phyloP scores from a whole-genome alignment of 2,888 invertebrate species.

The Leptura quadrifasciata region DNA sequence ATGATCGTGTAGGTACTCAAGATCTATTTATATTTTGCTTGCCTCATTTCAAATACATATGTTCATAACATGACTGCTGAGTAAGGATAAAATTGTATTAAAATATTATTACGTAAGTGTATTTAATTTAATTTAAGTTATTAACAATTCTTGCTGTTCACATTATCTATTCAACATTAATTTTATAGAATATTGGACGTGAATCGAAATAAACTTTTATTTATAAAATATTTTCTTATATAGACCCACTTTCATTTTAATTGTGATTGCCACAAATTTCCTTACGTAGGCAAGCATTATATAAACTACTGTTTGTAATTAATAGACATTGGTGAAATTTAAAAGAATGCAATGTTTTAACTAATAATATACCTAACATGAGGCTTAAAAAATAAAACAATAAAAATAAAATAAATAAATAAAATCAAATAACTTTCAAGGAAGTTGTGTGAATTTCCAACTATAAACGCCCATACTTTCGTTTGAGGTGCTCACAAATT shows the following conservation, averaged over 20 bases:
- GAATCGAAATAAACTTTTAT: not conserved
- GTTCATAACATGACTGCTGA: slow-evolving; percentile 2
- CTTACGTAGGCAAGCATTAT: too few relatives aligned
- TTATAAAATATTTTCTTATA: not conserved
- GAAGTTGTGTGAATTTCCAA: too few relatives aligned
- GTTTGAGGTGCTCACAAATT: too few relatives aligned
- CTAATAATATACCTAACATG: too few relatives aligned
- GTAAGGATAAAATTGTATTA: slow-evolving; percentile 9
- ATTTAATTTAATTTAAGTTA: slow-evolving; percentile 9
- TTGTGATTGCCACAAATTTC: not conserved
- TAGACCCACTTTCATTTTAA: not conserved
- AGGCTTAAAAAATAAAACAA: too few relatives aligned
- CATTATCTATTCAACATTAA: not conserved
- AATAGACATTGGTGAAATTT: too few relatives aligned
- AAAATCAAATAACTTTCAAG: too few relatives aligned
- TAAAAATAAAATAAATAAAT: too few relatives aligned
- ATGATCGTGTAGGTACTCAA: slow-evolving; percentile 30
- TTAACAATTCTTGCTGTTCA: not conserved
- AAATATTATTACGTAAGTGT: slow-evolving; percentile 24
- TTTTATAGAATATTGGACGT: not conserved
- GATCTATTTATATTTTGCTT: slow-evolving; percentile 40
- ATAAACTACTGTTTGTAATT: too few relatives aligned
- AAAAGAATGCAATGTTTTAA: too few relatives aligned
- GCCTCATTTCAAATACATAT: slow-evolving; percentile 20
- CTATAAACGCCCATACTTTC: too few relatives aligned